Conservation (phyloP, 2,113 vertebrate species). For the Ailurus styani region DNA sequence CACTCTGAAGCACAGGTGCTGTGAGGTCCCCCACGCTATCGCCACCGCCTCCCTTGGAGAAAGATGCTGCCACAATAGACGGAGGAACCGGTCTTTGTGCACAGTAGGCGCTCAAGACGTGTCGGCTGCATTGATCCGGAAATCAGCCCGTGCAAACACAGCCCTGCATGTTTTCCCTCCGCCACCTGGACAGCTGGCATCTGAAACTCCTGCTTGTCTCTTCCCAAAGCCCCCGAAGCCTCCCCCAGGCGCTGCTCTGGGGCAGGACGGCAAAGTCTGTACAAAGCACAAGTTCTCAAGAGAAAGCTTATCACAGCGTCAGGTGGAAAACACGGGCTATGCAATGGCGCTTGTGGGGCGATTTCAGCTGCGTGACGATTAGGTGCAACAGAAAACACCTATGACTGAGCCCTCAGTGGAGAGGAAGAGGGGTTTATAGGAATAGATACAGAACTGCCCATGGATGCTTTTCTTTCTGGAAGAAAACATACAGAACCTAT, state of each 20-base stretch:
- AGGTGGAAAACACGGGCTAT: fast-evolving
- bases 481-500: neutral
- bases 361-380: neutral
- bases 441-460: neutral
- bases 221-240: neutral
- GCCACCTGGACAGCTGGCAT: neutral
- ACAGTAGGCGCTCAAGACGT: neutral
- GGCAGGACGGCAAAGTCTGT: no score
- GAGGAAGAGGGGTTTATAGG: neutral
- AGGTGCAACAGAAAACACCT: neutral
- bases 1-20: neutral
- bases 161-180: fast-evolving
- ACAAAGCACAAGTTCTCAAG: neutral
- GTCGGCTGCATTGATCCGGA: neutral
- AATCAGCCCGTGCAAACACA: neutral
- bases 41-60: neutral
- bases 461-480: neutral
- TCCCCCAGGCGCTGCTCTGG: neutral
- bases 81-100: neutral
- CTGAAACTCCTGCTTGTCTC: no score
- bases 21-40: neutral
- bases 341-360: fast-evolving
- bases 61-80: neutral
- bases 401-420: neutral
- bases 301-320: neutral